Evolutionary conservation across 2,797 vertebrate species (phyloP).

Genomic region (Paguma larvata): DNA sequence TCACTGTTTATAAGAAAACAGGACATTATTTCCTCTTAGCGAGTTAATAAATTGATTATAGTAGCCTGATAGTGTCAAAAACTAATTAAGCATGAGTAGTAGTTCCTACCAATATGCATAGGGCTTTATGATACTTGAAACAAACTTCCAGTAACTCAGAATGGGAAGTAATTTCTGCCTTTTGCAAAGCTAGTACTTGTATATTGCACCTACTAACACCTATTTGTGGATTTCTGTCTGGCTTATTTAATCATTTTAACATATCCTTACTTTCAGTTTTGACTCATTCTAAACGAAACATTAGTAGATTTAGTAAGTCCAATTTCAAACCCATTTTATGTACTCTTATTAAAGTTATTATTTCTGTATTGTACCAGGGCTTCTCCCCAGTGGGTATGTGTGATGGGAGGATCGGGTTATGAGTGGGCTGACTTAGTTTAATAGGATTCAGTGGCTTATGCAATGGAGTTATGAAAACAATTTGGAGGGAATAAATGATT

Average conservation of each 20-base stretch:
- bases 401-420: neutral
- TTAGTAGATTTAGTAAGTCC: slow-evolving; percentile 47
- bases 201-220: neutral
- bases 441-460: slow-evolving; percentile 15
- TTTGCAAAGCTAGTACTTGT: neutral
- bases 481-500: slow-evolving; percentile 58
- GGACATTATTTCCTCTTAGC: slow-evolving; percentile 32
- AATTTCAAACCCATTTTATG: slow-evolving; percentile 17
- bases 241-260: slow-evolving; percentile 53
- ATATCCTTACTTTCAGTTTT: slow-evolving; percentile 42
- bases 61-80: slow-evolving; percentile 46
- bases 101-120: neutral
- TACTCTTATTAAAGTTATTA: slow-evolving; percentile 66
- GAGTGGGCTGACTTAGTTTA: slow-evolving; percentile 64
- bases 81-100: slow-evolving; percentile 56
- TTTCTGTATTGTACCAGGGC: slow-evolving; percentile 35
- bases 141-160: neutral
- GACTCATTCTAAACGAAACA: slow-evolving; percentile 37
- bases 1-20: slow-evolving; percentile 55
- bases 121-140: slow-evolving; percentile 40
- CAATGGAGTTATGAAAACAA: slow-evolving; percentile 55
- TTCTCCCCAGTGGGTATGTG: slow-evolving; percentile 32
- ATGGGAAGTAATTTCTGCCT: neutral
- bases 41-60: slow-evolving; percentile 54
- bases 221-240: neutral